Conservation (phyloP, 2,797 vertebrate species). For the Toxotes lorentzi region DNA sequence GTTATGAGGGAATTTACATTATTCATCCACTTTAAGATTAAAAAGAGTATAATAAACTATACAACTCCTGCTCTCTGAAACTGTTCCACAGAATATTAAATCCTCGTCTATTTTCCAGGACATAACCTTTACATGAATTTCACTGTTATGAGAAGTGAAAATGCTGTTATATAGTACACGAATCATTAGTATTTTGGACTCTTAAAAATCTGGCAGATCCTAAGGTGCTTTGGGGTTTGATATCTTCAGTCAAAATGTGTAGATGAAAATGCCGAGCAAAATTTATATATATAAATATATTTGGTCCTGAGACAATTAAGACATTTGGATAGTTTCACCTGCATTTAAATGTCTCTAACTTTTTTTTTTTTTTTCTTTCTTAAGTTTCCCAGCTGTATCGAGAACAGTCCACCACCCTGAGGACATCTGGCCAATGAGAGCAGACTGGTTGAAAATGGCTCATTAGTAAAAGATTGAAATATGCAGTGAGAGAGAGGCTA, state of each 20-base stretch:
- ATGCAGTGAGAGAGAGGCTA: constrained; percentile 49
- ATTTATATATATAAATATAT: not conserved
- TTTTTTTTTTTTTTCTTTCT: constrained; percentile 47
- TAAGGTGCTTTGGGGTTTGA: constrained; percentile 14
- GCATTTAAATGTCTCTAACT: constrained; percentile 27
- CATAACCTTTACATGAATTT: constrained; percentile 44
- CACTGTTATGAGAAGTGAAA: constrained; percentile 45
- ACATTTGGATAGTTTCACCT: constrained; percentile 13
- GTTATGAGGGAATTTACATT: constrained; percentile 70
- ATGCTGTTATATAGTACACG: constrained; percentile 3
- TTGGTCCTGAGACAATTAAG: not conserved
- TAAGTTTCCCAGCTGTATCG: constrained; percentile 46
- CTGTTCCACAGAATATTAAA: constrained; percentile 50
- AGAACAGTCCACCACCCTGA: constrained; percentile 39
- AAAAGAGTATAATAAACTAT: constrained; percentile 66
- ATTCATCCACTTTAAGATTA: constrained; percentile 76
- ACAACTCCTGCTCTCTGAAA: constrained; percentile 50
- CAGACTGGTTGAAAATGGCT: constrained; percentile 53
- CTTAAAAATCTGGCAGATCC: constrained; percentile 1
- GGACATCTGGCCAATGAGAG: constrained; percentile 61
- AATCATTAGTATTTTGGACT: constrained; percentile 26
- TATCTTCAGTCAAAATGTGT: not conserved
- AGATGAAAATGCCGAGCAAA: not conserved
- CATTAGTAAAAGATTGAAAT: constrained; percentile 68
- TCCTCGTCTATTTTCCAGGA: constrained; percentile 40